Evolutionary conservation across 2,797 vertebrate genomes (phyloP).

Genomic region (Macrochelys suwanniensis): DNA sequence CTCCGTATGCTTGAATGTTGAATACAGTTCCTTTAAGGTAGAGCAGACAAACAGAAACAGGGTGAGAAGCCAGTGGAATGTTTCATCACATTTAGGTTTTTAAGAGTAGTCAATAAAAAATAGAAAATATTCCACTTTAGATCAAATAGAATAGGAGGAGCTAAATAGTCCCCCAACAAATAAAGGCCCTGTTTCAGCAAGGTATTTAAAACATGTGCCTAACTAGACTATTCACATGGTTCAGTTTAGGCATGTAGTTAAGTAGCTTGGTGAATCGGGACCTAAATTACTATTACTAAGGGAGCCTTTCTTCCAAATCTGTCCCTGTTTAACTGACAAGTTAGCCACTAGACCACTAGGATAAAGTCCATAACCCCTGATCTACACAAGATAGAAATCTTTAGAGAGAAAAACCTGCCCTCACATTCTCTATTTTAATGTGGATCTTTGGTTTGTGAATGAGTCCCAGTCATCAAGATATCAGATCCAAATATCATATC

Average conservation of each 20-base stretch:
- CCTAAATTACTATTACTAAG: not conserved
- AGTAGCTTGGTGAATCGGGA: not conserved
- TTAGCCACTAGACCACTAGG: not conserved
- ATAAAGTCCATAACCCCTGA: not conserved
- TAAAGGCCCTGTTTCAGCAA: not conserved
- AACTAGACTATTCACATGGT: not conserved
- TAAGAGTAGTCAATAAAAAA: not conserved
- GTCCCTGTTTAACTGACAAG: not conserved
- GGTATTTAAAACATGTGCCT: not conserved
- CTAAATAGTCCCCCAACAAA: not conserved
- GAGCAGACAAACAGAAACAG: not conserved
- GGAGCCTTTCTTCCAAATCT: not conserved
- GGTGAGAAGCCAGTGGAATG: not conserved
- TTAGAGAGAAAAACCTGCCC: not conserved
- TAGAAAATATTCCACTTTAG: fast-evolving
- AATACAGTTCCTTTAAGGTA: not conserved
- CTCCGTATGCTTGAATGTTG: not conserved
- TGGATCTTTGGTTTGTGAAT: not conserved
- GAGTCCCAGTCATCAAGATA: not conserved
- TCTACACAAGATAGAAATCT: not conserved
- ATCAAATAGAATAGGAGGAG: not conserved
- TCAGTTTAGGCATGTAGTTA: not conserved
- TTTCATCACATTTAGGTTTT: not conserved
- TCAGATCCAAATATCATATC: not conserved
- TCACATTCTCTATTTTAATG: not conserved